Conservation (phyloP, 2,888 invertebrate genomes). For the Chymomyza procnemis region DNA sequence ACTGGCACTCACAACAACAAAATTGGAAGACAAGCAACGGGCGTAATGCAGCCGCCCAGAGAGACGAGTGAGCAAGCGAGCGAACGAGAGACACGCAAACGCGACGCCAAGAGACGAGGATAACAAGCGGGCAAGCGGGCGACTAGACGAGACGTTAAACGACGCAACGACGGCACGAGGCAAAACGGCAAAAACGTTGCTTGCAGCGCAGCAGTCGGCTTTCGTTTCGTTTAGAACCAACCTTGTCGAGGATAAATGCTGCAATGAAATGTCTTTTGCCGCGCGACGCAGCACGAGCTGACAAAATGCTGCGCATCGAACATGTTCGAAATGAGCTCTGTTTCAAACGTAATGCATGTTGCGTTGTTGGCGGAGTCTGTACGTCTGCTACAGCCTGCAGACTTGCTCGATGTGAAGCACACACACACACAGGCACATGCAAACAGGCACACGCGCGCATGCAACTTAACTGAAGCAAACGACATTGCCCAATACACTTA, state of each 20-base stretch:
- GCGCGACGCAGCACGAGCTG: not conserved
- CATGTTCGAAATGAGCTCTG: conserved; percentile 48
- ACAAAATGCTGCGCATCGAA: conserved; percentile 42
- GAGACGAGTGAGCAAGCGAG: too few relatives aligned
- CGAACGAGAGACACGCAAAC: not conserved
- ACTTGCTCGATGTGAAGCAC: not conserved
- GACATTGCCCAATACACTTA: not conserved
- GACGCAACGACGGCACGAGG: not conserved
- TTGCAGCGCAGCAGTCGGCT: too few relatives aligned
- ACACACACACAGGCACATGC: conserved; percentile 5
- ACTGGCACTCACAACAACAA: not conserved
- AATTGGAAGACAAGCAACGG: not conserved
- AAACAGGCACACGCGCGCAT: not conserved
- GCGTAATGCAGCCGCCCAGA: conserved; percentile 8
- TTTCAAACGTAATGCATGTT: conserved; percentile 36
- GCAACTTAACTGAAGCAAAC: not conserved
- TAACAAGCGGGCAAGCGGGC: too few relatives aligned
- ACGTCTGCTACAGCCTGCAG: not conserved
- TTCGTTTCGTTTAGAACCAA: conserved; percentile 38
- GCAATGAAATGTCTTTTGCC: conserved; percentile 32
- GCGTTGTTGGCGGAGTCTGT: conserved; percentile 14
- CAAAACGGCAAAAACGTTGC: conserved; percentile 24
- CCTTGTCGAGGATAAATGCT: conserved; percentile 62
- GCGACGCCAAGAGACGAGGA: conserved; percentile 15
- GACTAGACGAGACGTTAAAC: conserved; percentile 20